A percentile compares a stretch with the other conserved stretches of the same genome.
phyloP scores from a whole-genome alignment of 2,113 vertebrate genomes.

The Rostratula benghalensis region DNA sequence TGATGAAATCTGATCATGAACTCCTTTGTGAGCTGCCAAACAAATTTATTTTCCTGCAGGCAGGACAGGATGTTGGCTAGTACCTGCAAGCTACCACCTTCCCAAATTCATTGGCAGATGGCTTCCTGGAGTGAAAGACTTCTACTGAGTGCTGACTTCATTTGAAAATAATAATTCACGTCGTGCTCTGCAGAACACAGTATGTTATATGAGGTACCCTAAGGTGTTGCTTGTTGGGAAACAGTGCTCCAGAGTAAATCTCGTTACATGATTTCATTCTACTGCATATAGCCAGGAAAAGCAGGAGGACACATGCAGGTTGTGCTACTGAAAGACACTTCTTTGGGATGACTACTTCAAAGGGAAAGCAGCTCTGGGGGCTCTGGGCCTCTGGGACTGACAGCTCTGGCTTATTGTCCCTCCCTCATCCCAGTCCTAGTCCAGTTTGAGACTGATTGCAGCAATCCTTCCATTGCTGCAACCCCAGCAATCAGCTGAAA shows the following conservation, averaged over 20 bases:
- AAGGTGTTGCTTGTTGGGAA: background rate
- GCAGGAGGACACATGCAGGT: background rate
- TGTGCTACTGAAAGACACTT: background rate
- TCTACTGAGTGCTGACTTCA: background rate
- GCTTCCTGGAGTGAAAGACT: background rate
- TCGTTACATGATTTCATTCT: background rate
- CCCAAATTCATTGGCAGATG: rapidly evolving
- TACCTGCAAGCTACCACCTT: background rate
- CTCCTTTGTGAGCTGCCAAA: background rate
- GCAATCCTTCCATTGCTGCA: background rate
- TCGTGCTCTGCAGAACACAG: background rate
- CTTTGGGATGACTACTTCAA: background rate
- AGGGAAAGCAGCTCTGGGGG: background rate
- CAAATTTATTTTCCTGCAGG: background rate
- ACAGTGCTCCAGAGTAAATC: background rate
- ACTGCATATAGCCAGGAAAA: background rate
- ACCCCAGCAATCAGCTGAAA: background rate
- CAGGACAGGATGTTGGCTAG: background rate
- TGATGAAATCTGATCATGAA: background rate
- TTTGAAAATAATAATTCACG: background rate
- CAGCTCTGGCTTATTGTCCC: background rate
- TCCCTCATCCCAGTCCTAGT: background rate
- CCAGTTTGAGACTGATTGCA: background rate
- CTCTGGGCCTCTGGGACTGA: background rate
- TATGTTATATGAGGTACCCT: background rate